Percentiles rank a stretch among this genome's conserved stretches.
phyloP scores from a whole-genome alignment of 1,140 invertebrate species.

The Drosophila nigrodunni region DNA sequence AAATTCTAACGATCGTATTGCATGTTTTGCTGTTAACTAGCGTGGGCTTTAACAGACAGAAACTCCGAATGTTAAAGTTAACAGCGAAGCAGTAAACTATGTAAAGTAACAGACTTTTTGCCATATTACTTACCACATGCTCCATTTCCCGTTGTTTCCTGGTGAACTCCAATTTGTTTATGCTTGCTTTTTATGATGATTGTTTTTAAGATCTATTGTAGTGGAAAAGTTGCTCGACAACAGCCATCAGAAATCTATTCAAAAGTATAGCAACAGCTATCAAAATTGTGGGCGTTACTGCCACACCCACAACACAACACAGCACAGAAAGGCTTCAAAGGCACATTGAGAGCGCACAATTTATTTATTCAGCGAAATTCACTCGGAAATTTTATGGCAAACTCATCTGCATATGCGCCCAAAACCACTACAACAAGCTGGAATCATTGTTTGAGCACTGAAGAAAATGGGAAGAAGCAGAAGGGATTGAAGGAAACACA shows the following conservation, averaged over 20 bases:
- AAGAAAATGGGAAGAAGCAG: neutral
- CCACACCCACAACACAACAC: constrained; percentile 39
- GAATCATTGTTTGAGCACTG: constrained; percentile 19
- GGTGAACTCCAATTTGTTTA: neutral
- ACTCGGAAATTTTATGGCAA: constrained; percentile 57
- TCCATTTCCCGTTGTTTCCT: neutral
- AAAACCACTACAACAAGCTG: neutral
- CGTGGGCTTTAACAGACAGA: too few species aligned
- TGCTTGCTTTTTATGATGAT: constrained; percentile 2
- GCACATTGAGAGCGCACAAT: constrained; percentile 63
- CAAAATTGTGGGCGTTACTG: constrained; percentile 15
- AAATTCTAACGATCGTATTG: too few species aligned
- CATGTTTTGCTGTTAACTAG: too few species aligned
- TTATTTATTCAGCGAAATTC: constrained; percentile 73
- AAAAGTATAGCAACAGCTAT: constrained; percentile 2
- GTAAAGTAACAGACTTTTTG: neutral
- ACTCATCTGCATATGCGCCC: constrained; percentile 75
- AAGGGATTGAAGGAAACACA: constrained; percentile 3
- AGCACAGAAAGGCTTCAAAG: constrained; percentile 62
- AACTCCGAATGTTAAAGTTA: too few species aligned
- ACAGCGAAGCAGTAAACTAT: too few species aligned
- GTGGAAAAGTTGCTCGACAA: neutral
- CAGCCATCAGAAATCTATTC: neutral
- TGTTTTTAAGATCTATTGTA: neutral
- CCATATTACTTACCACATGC: neutral